Evolutionary conservation across 2,113 vertebrate species (phyloP).

Genomic region (Xyrauchen texanus): DNA sequence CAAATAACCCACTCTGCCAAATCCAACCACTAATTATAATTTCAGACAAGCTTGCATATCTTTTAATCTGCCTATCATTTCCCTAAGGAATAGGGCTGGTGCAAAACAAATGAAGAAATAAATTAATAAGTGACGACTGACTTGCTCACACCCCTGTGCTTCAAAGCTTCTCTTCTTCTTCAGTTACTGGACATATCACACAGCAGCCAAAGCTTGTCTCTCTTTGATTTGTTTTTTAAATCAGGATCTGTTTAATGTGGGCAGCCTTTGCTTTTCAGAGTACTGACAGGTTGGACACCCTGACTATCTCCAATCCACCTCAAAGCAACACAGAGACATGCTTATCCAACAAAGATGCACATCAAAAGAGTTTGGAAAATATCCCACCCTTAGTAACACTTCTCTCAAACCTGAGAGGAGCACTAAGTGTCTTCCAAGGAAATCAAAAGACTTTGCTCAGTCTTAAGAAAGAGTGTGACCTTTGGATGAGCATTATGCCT

Average conservation of each 20-base stretch:
- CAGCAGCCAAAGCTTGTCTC: conserved; percentile 16
- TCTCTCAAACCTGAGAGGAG: background rate
- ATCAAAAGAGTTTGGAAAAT: background rate
- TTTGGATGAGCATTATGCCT: background rate
- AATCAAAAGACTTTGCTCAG: background rate
- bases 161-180: conserved; percentile 43
- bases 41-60: conserved; percentile 12
- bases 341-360: background rate
- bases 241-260: background rate
- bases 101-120: conserved; percentile 41
- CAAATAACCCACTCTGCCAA: conserved; percentile 5
- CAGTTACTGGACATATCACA: conserved; percentile 5
- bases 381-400: background rate
- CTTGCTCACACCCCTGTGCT: conserved; percentile 3
- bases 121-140: conserved; percentile 38
- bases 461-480: background rate
- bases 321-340: background rate
- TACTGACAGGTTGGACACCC: background rate
- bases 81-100: background rate
- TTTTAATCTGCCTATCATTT: conserved; percentile 38
- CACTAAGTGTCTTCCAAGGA: background rate
- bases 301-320: background rate
- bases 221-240: conserved; percentile 22
- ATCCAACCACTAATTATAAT: background rate
- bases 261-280: background rate